These are phyloP conservation scores for Odontomachus brunneus DNA, from an alignment of 1,140 invertebrate species.

Conservation along the genomic window DNA sequence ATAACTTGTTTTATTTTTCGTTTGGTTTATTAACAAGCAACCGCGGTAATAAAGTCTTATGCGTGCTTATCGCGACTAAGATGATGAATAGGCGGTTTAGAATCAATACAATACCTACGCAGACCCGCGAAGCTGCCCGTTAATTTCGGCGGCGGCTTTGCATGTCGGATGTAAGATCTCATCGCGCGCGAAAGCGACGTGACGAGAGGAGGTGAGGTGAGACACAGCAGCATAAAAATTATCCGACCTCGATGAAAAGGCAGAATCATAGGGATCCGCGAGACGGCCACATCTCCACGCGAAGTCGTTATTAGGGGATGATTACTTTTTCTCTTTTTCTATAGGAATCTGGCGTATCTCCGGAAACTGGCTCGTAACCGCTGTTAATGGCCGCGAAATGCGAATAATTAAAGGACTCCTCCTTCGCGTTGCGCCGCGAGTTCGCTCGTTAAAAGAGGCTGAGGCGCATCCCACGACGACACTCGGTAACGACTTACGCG, in stretches of 20 bases:
- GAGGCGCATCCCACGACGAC: neutral
- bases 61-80: neutral
- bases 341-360: neutral
- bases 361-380: neutral
- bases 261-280: neutral
- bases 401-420: slow-evolving; percentile 25
- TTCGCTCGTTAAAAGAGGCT: slow-evolving; percentile 22
- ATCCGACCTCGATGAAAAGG: neutral
- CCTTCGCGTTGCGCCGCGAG: neutral
- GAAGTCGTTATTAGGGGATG: neutral
- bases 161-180: neutral
- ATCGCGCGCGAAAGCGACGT: neutral
- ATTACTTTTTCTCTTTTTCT: neutral
- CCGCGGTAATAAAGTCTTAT: neutral
- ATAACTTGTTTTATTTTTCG: neutral
- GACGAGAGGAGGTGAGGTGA: neutral
- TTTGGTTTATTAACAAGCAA: neutral
- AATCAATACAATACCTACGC: neutral
- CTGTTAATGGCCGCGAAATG: slow-evolving; percentile 21
- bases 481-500: slow-evolving; percentile 4
- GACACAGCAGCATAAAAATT: slow-evolving; percentile 21
- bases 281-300: neutral
- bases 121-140: neutral
- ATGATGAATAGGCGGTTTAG: neutral
- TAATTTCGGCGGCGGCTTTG: slow-evolving; percentile 15